Evolutionary conservation across 2,888 invertebrate species (phyloP).

Genomic region (Cryptocheilus praepositus): DNA sequence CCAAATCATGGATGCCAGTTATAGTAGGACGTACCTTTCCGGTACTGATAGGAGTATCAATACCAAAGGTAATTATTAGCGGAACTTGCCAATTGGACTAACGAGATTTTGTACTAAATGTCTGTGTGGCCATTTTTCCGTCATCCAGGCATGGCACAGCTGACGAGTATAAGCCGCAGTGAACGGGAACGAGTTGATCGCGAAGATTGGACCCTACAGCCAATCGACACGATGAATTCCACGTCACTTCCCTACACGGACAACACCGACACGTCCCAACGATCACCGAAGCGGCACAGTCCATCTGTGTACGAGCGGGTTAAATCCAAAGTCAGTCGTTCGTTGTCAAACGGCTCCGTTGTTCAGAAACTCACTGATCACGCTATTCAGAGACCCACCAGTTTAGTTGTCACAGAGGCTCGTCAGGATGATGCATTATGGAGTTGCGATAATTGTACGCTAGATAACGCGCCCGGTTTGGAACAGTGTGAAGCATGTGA

Average conservation of each 20-base stretch:
- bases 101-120: too few species aligned
- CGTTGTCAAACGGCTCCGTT: slow-evolving; percentile 81
- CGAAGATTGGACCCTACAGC: slow-evolving; percentile 69
- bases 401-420: slow-evolving; percentile 78
- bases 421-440: slow-evolving; percentile 74
- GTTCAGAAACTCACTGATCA: slow-evolving; percentile 78
- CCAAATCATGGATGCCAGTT: slow-evolving; percentile 60
- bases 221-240: slow-evolving; percentile 67
- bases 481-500: slow-evolving; percentile 86
- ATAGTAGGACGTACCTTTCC: slow-evolving; percentile 53
- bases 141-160: slow-evolving; percentile 67
- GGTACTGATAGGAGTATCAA: slow-evolving; percentile 45
- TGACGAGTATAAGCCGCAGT: slow-evolving; percentile 67
- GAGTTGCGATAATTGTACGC: slow-evolving; percentile 86
- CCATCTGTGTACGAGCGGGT: slow-evolving; percentile 76
- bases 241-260: slow-evolving; percentile 61
- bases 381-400: slow-evolving; percentile 77
- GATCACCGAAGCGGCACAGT: slow-evolving; percentile 76
- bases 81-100: not conserved
- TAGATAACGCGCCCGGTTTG: slow-evolving; percentile 82
- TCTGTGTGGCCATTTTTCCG: too few species aligned
- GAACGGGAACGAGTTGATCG: slow-evolving; percentile 59
- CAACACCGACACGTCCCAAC: slow-evolving; percentile 65
- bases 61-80: slow-evolving; percentile 41
- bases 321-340: slow-evolving; percentile 78